A percentile compares a stretch with the other conserved stretches of the same genome.
These are phyloP conservation scores for Seriola dumerili DNA, from an alignment of 2,113 vertebrate species.

Conservation along the genomic window DNA sequence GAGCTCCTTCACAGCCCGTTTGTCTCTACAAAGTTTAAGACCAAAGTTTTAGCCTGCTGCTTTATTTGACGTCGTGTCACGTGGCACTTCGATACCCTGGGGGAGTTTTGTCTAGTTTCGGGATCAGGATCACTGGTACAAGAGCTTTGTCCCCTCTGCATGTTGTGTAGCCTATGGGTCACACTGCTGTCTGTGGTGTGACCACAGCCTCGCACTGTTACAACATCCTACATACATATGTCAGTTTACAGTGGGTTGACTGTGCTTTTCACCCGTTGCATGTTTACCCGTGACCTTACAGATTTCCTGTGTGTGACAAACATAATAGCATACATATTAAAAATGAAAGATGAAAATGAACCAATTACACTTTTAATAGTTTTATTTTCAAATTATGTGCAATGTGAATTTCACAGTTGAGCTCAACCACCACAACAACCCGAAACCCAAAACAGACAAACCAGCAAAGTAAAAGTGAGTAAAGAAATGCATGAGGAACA, in stretches of 20 bases:
- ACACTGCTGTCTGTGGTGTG: not conserved
- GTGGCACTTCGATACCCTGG: conserved; percentile 6
- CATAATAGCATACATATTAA: not conserved
- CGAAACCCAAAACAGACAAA: conserved; percentile 73
- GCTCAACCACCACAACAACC: conserved; percentile 83
- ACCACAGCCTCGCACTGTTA: no score
- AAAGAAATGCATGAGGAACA: conserved; percentile 60
- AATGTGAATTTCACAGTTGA: conserved; percentile 90
- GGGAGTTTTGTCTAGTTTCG: no score
- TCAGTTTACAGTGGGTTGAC: no score
- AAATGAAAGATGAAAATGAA: not conserved
- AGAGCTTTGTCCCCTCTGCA: not conserved
- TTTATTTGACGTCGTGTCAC: conserved; percentile 53
- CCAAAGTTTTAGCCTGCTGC: not conserved
- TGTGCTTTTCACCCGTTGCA: not conserved
- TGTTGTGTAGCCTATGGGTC: not conserved
- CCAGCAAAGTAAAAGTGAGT: conserved; percentile 61
- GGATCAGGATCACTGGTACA: not conserved
- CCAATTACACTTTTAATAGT: conserved; percentile 62
- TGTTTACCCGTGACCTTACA: not conserved
- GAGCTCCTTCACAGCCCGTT: not conserved
- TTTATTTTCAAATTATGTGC: conserved; percentile 89
- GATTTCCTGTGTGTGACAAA: not conserved
- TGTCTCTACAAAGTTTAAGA: not conserved
- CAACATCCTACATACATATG: no score